Base-by-base conservation (phyloP, 1,140 invertebrate genomes). In the Homarus americanus region DNA sequence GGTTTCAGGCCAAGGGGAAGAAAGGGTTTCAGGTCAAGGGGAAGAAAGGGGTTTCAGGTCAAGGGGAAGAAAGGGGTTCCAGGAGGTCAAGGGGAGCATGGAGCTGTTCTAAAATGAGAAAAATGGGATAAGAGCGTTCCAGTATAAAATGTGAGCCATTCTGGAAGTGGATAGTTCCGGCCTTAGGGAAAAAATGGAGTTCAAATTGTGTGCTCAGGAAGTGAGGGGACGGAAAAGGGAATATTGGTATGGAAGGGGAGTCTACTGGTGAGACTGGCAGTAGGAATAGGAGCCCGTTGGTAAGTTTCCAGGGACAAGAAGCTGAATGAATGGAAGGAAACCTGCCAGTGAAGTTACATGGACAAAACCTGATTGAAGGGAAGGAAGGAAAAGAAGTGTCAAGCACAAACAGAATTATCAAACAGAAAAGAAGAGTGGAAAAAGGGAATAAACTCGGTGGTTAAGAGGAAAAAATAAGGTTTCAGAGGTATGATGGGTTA, bases 101-200 rank as follows among this genome's bases (percentile, higher is more conserved):
- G 28, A 69, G 24, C 63, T 4, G 24, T 69, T 28, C 63, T 28
- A 69, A 28, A 24, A 32, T 32, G 28, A 69, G 63, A 69, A 24
- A 28, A 69, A 32, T 1, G 28, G 63, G 28, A 69, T 69, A 28
- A 69, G 28, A 12, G 63, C n/a, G n/a, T 4, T 32, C 63, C n/a
- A 69, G 63, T 69, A 28, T 32, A 69, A 69, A 69, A 69, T 69
- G 63, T 28, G 63, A 69, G 12, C 63, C 63, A 69, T 69, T 69
- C 5, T 32, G 7, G 28, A 32, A 69, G 63, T 69, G 63, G 63
- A 69, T 4, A 69, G n/a, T 32, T 69, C 63, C n/a, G 63, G 63
- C 5, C n/a, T 2, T 69, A 4, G 63, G 4, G 9, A 24, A 7
- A 7, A 69, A 69, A 28, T 17, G 24, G 12, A 32, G 3, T 69